Evolutionary conservation across 2,113 vertebrate species (phyloP), one percentile per base, ranked within the genome.

Genomic region (Colaptes auratus): DNA sequence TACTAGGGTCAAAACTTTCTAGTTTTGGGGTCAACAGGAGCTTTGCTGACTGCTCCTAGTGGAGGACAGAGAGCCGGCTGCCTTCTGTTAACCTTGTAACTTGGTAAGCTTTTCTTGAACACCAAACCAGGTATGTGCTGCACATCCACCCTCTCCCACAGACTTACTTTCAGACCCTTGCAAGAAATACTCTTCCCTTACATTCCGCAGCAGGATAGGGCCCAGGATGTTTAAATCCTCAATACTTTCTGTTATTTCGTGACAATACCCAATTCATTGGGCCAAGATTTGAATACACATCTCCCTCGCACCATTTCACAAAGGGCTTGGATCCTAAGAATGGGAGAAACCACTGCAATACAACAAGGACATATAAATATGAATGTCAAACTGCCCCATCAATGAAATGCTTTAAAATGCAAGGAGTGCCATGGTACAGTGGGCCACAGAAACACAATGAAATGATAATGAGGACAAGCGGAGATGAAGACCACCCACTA

Each of bases 401-500:
- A 96, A 82, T 97, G 96, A 97, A 96, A 98, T 90, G 91, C 89
- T 97, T 97, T 94, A 96, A 96, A 97, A 97, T 94, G 95, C 96
- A 93, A 46, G 95, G 97, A 96, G 92, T 96, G 95, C 90, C 97
- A 93, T 64, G 96, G 97, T 95, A 96, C 96, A 88, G 86, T 61
- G 89, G 96, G 97, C 96, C 96, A 77, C 95, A 84, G 61, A 74
- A 97, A 96, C 96, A 97, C 97, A 98, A 97, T 97, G 98, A 97
- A 96, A 98, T 95, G 96, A 96, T 97, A 97, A 98, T 97, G 98
- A 96, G 97, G 94, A 96, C 94, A 88, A 94, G 94, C 65, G 3
- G 94, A 71, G 79, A 96, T 94, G 86, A 74, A 92, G 97, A 97
- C 98, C 97, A 98, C 98, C 98, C 98, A 98, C 97, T 95, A 96